A percentile compares a stretch with the other conserved stretches of the same genome.
Evolutionary conservation across 2,888 invertebrate genomes (phyloP).

Genomic region (Prenolepis imparis): DNA sequence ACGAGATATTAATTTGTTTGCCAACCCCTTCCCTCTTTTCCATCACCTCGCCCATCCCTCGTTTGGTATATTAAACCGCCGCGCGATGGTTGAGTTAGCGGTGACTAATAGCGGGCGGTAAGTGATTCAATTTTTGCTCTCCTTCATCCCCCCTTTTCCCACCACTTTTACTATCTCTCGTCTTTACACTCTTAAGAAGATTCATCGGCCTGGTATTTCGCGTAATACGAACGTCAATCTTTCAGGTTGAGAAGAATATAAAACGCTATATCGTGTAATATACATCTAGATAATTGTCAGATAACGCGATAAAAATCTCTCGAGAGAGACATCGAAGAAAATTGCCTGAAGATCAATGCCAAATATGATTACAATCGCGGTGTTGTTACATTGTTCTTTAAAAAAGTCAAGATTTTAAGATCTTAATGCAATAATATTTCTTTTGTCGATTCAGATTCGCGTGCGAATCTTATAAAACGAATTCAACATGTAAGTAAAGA

Average conservation of each 20-base stretch:
- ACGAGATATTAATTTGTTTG: slow-evolving; percentile 65
- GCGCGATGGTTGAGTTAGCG: slow-evolving; percentile 63
- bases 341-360: background rate
- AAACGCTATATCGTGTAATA: slow-evolving; percentile 11
- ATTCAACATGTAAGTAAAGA: background rate
- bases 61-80: slow-evolving; percentile 60
- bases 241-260: background rate
- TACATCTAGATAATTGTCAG: slow-evolving; percentile 14
- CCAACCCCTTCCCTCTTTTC: slow-evolving; percentile 13
- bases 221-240: slow-evolving; percentile 43
- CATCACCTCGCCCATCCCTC: slow-evolving; percentile 16
- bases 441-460: background rate
- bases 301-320: slow-evolving; percentile 21
- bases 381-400: background rate
- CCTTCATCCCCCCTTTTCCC: background rate
- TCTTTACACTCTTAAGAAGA: slow-evolving; percentile 35
- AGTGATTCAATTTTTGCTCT: slow-evolving; percentile 63
- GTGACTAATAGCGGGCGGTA: slow-evolving; percentile 66
- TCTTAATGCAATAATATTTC: background rate
- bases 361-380: background rate
- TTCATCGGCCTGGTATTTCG: slow-evolving; percentile 25
- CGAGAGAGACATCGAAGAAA: background rate
- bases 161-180: slow-evolving; percentile 4
- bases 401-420: background rate
- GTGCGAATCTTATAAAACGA: background rate